Conservation (phyloP, 2,888 invertebrate species). For the Micropterix aruncella region DNA sequence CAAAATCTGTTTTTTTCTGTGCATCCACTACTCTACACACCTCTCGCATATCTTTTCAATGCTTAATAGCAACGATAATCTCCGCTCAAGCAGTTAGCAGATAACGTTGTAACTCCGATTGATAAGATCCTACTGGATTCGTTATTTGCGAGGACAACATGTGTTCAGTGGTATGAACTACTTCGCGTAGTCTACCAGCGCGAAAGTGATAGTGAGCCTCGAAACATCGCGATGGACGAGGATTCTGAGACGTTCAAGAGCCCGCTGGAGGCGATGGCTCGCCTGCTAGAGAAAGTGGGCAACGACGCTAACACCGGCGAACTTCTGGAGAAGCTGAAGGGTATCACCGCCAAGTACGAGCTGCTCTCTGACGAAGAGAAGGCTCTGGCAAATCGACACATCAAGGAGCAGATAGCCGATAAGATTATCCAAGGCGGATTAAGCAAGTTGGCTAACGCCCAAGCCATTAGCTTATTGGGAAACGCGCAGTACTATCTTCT, state of each 20-base stretch:
- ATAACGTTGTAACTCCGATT: too few relatives aligned
- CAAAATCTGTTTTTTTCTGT: too few relatives aligned
- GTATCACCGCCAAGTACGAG: slow-evolving; percentile 13
- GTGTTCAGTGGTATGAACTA: too few relatives aligned
- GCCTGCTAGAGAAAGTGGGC: slow-evolving; percentile 6
- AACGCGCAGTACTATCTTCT: slow-evolving; percentile 19
- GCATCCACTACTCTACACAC: too few relatives aligned
- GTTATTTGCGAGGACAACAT: too few relatives aligned
- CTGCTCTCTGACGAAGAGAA: slow-evolving; percentile 21
- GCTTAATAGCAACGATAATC: too few relatives aligned
- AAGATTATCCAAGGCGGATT: slow-evolving; percentile 12
- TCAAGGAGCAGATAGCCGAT: slow-evolving; percentile 23
- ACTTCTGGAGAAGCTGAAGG: slow-evolving; percentile 12
- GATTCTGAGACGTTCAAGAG: slow-evolving; percentile 1
- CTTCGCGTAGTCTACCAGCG: background rate
- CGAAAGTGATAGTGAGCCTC: slow-evolving; percentile 6
- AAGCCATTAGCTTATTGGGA: slow-evolving; percentile 3
- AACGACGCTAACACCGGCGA: slow-evolving; percentile 6
- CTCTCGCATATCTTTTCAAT: too few relatives aligned
- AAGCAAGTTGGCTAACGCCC: background rate
- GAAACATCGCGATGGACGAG: slow-evolving; percentile 1
- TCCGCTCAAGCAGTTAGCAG: too few relatives aligned
- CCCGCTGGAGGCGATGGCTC: slow-evolving; percentile 6
- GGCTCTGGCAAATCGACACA: slow-evolving; percentile 20
- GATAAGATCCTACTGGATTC: too few relatives aligned